These are phyloP conservation scores for Sebastes itinus DNA, from an alignment of 2,797 vertebrate genomes.

Conservation along the genomic window DNA sequence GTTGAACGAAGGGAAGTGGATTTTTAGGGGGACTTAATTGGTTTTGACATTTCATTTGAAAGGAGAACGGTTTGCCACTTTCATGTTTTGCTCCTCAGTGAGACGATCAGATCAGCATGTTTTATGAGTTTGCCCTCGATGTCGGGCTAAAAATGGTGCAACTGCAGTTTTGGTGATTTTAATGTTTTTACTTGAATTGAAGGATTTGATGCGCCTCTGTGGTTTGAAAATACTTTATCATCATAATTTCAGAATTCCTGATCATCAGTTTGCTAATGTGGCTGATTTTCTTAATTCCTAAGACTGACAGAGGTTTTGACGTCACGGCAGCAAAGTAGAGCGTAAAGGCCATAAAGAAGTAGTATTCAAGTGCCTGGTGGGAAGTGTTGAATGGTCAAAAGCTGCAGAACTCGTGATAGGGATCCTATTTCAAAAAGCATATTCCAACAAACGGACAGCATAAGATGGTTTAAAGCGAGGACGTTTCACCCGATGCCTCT, in stretches of 20 bases:
- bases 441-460: slow-evolving; percentile 39
- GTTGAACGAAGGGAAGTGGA: slow-evolving; percentile 62
- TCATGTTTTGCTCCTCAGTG: slow-evolving; percentile 38
- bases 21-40: slow-evolving; percentile 42
- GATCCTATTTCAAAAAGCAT: slow-evolving; percentile 34
- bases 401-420: slow-evolving; percentile 23
- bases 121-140: slow-evolving; percentile 20
- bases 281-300: slow-evolving; percentile 38
- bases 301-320: slow-evolving; percentile 10
- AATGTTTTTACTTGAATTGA: slow-evolving; percentile 66
- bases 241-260: slow-evolving; percentile 38
- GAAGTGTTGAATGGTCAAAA: slow-evolving; percentile 51
- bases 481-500: slow-evolving; percentile 68
- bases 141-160: slow-evolving; percentile 34
- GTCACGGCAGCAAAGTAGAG: slow-evolving; percentile 31
- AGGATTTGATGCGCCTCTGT: slow-evolving; percentile 55
- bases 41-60: slow-evolving; percentile 41
- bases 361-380: slow-evolving; percentile 84
- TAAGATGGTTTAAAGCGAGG: slow-evolving; percentile 40
- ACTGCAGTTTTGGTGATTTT: slow-evolving; percentile 46
- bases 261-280: slow-evolving; percentile 44
- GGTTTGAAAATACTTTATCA: slow-evolving; percentile 40
- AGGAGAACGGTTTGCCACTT: slow-evolving; percentile 50
- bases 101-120: slow-evolving; percentile 33
- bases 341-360: slow-evolving; percentile 64